Evolutionary conservation across 2,113 vertebrate species (phyloP), one percentile per base, ranked within the genome.

Genomic region (Cyprinus carpio): DNA sequence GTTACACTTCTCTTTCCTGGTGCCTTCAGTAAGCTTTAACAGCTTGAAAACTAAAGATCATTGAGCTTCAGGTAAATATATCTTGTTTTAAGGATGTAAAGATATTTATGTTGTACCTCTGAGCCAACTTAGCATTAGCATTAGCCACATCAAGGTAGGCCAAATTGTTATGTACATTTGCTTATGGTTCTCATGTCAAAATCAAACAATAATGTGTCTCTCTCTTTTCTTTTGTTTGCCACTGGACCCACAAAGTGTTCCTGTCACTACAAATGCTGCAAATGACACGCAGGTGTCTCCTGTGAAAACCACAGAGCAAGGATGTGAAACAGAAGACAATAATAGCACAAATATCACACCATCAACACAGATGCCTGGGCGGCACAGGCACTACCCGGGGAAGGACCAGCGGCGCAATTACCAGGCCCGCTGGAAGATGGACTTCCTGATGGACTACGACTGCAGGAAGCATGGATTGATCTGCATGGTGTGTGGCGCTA

Each of bases 401-500:
- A 96, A 95, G 84, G 96, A 95, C 94, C 96, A 97, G 93, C 92
- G 95, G 34, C 95, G 96, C 65, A 97, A 97, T 93, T 98, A 98
- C 93, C 97, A 98, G 93, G 94, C 92, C 75, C 96, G 95, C 92
- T 98, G 97, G 97, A 91, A 96, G 88, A 90, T 92, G 74, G 96
- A 98, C 65, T 98, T 94, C 92, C 94, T 98, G 92, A 98, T 98
- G 97, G 97, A 97, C 83, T 98, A 98, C 46, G 95, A 97, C 92
- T 95, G 96, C 81, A 93, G 93, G 29, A 91, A 95, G 16, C 96
- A 96, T 13, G 95, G 96, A 0, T 91, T 96, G 58, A 95, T 96
- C 90, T 96, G 96, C 92, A 96, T 96, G 94, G 96, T 96, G 78
- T 96, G 96, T 1, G 95, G 96, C 0, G 94, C 95, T 58, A 94